These are phyloP conservation scores for Aporrectodea caliginosa DNA, from an alignment of 1,140 invertebrate genomes.

Conservation along the genomic window DNA sequence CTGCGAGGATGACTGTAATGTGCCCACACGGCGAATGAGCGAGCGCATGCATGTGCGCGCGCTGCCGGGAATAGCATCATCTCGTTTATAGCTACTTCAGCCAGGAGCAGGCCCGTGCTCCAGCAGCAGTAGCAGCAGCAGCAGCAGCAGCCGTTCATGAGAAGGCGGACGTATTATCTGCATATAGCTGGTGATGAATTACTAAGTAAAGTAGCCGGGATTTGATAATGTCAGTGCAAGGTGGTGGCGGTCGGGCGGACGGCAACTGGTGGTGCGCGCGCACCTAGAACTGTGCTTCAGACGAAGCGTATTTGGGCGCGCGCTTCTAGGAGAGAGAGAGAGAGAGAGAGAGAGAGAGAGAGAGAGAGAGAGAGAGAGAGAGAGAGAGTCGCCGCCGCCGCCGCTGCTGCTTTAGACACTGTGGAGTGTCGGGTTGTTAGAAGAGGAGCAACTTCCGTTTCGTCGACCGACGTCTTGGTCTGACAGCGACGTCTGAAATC, in stretches of 20 bases:
- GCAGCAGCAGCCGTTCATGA: no score
- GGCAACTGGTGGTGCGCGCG: neutral
- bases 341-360: neutral
- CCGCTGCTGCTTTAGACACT: no score
- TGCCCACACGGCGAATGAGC: no score
- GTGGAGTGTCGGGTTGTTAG: no score
- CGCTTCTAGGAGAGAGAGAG: neutral
- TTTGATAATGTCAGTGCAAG: neutral
- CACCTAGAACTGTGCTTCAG: neutral
- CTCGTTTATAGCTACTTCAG: no score
- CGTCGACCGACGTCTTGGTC: neutral
- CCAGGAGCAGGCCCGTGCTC: no score
- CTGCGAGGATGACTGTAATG: no score
- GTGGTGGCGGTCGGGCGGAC: neutral
- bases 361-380: neutral
- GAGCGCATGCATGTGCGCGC: no score
- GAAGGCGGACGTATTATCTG: no score
- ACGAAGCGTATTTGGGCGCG: neutral
- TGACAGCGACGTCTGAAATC: neutral
- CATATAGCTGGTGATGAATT: constrained; percentile 3
- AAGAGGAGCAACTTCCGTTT: no score
- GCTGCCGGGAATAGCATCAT: no score
- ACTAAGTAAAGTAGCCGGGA: neutral
- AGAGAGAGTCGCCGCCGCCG: neutral
- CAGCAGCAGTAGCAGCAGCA: no score